A percentile compares a stretch with the other conserved stretches of the same genome.
These are phyloP conservation scores for Poeciliopsis prolifica DNA, from an alignment of 2,113 vertebrate species.

Conservation along the genomic window DNA sequence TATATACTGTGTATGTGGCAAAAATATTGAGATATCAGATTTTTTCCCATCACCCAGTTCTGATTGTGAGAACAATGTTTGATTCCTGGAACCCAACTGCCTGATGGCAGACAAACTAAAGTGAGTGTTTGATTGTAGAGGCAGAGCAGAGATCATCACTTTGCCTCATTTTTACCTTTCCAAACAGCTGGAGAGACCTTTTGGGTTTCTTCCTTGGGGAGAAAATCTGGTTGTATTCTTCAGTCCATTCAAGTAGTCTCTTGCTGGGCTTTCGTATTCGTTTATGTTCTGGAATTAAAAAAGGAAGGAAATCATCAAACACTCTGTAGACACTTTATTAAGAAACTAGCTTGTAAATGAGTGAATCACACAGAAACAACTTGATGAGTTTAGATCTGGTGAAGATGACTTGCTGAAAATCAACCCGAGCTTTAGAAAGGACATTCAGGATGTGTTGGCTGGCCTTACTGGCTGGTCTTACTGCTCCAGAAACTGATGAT, in stretches of 20 bases:
- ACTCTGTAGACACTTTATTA: not conserved
- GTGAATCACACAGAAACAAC: no score
- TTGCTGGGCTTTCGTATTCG: conserved; percentile 95
- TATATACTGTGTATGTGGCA: no score
- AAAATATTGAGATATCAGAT: no score
- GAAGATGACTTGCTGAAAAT: no score
- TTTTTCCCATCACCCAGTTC: no score
- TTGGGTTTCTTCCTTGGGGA: conserved; percentile 91
- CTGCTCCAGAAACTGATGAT: no score
- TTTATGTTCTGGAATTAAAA: conserved; percentile 84
- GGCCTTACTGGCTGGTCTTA: no score
- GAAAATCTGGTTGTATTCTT: conserved; percentile 94
- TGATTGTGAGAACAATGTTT: not conserved
- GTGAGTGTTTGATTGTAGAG: not conserved
- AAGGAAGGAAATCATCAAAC: not conserved
- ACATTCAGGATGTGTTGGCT: no score
- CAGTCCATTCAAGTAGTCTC: conserved; percentile 92
- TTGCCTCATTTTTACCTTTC: conserved; percentile 82
- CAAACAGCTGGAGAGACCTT: conserved; percentile 83
- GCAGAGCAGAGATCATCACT: conserved; percentile 41
- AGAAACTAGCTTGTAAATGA: no score
- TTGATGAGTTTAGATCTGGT: no score
- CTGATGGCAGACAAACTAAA: not conserved
- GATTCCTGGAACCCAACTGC: not conserved
- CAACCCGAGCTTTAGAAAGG: no score